A percentile compares a stretch with the other conserved stretches of the same genome.
phyloP scores from a whole-genome alignment of 2,797 vertebrate genomes.

The Sylvia borin region DNA sequence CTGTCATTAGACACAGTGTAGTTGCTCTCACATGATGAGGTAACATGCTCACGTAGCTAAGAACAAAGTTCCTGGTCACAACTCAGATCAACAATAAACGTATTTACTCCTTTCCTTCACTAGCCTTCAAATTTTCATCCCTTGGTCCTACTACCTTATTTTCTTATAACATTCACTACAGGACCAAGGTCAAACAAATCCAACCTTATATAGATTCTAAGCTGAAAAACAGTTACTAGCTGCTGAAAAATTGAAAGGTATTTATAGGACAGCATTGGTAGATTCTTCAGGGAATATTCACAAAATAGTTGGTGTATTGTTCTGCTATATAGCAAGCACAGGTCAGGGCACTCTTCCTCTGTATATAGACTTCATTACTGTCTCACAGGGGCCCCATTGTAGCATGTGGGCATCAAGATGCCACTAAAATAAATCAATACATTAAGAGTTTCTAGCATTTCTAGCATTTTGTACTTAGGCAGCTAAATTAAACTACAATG shows the following conservation, averaged over 20 bases:
- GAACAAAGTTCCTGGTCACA: background rate
- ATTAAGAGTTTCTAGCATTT: background rate
- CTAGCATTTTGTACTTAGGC: background rate
- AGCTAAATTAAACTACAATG: background rate
- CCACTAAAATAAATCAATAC: background rate
- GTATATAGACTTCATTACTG: conserved; percentile 63
- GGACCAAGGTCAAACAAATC: background rate
- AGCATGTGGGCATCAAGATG: conserved; percentile 76
- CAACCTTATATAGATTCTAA: background rate
- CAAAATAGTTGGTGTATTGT: conserved; percentile 75
- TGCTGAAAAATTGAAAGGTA: conserved; percentile 69
- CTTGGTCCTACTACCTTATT: background rate
- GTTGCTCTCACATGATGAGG: background rate
- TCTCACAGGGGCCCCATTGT: conserved; percentile 68
- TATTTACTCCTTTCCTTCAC: background rate
- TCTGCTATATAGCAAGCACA: conserved; percentile 79
- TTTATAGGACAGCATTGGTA: conserved; percentile 53
- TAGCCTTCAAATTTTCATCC: background rate
- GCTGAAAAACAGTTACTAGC: conserved; percentile 58
- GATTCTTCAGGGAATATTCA: conserved; percentile 76
- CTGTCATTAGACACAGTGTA: background rate
- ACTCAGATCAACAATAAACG: accelerated
- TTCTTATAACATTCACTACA: background rate
- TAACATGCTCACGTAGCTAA: background rate
- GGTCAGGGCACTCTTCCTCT: conserved; percentile 18